These are phyloP conservation scores for Zenarchopterus dispar DNA, from an alignment of 2,797 vertebrate species.

Conservation along the genomic window DNA sequence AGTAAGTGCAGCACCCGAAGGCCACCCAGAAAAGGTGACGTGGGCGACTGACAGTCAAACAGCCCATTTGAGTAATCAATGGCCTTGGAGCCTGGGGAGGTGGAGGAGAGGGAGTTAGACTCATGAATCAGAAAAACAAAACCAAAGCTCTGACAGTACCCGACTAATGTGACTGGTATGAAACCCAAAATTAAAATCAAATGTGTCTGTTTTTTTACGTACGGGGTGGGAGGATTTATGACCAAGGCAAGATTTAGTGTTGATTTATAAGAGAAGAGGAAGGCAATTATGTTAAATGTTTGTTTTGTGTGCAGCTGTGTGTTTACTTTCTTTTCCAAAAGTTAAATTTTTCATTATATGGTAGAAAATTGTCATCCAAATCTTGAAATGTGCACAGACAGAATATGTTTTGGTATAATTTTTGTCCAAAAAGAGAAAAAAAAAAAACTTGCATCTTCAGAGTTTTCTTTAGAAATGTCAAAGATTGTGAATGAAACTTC, in stretches of 20 bases:
- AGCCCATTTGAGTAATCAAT: slow-evolving; percentile 96
- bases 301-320: too few species aligned
- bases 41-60: slow-evolving; percentile 97
- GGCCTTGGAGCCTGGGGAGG: slow-evolving; percentile 92
- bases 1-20: slow-evolving; percentile 91
- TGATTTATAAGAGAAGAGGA: slow-evolving; percentile 14
- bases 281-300: too few species aligned
- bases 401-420: too few species aligned
- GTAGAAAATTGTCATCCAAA: too few species aligned
- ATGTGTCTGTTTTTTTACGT: slow-evolving; percentile 13
- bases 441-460: too few species aligned
- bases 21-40: slow-evolving; percentile 92
- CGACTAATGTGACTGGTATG: not conserved
- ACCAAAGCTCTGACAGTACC: not conserved
- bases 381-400: too few species aligned
- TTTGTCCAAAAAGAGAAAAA: too few species aligned
- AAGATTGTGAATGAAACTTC: too few species aligned
- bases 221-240: slow-evolving; percentile 15
- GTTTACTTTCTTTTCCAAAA: too few species aligned
- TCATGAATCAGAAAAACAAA: not conserved
- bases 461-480: too few species aligned
- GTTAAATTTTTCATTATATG: too few species aligned
- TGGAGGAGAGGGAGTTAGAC: slow-evolving; percentile 1
- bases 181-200: not conserved
- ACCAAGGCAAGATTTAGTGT: slow-evolving; percentile 2